Conservation (phyloP, 2,888 invertebrate species). For the Helicoverpa assulta region DNA sequence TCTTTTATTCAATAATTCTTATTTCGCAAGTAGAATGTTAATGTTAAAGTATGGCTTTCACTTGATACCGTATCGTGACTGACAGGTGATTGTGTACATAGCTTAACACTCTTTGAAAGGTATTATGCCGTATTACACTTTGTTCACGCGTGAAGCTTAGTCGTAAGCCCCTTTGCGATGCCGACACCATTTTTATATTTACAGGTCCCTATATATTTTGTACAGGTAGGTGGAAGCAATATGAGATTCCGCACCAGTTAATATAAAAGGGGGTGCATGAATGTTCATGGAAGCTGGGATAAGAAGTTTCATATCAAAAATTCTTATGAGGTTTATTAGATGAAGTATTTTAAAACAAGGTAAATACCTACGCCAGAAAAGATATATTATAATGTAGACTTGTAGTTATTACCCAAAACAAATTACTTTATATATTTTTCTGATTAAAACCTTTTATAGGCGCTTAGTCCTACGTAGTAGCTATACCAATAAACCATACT, state of each 20-base stretch:
- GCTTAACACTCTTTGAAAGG: neutral
- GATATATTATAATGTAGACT: too few species aligned
- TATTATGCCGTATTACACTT: slow-evolving; percentile 10
- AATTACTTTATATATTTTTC: too few species aligned
- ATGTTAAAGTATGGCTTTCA: neutral
- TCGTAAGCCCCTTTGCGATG: slow-evolving; percentile 2
- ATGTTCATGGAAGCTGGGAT: too few species aligned
- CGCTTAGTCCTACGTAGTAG: too few species aligned
- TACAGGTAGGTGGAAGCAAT: slow-evolving; percentile 5
- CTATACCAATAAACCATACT: too few species aligned
- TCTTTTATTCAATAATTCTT: neutral
- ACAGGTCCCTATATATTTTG: slow-evolving; percentile 8
- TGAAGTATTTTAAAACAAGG: too few species aligned
- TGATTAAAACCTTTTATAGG: too few species aligned
- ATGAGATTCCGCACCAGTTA: slow-evolving; percentile 11
- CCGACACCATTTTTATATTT: slow-evolving; percentile 5
- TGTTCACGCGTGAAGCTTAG: neutral
- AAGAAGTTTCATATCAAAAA: too few species aligned
- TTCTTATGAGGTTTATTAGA: too few species aligned
- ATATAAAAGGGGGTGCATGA: neutral
- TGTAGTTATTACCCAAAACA: too few species aligned
- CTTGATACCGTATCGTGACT: slow-evolving; percentile 1
- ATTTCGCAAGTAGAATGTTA: neutral
- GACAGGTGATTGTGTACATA: slow-evolving; percentile 1
- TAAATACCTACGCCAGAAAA: too few species aligned